Conservation (phyloP, 92 coral and sea anemone genomes). For the Paragorgia papillata region DNA sequence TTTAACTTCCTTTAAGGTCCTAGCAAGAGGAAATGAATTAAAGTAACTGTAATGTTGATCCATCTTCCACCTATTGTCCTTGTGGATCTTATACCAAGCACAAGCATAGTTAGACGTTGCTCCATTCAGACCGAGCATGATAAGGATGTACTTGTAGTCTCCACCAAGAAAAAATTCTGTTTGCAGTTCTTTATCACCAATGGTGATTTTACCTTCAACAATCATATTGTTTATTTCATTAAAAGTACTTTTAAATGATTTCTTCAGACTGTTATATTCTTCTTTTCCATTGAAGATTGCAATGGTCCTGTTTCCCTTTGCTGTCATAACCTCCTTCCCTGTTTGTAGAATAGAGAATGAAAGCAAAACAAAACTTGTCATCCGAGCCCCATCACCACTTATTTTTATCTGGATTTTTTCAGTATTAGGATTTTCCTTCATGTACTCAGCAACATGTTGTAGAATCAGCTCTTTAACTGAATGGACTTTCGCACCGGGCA, state of each 20-base stretch:
- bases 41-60: conserved; percentile 20
- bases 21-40: conserved; percentile 38
- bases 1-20: conserved; percentile 49
- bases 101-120: conserved; percentile 39
- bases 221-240: conserved; percentile 46
- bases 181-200: conserved; percentile 14
- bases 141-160: conserved; percentile 35
- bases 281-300: conserved; percentile 54
- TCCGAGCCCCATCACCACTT: conserved; percentile 54
- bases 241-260: conserved; percentile 47
- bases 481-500: conserved; percentile 47
- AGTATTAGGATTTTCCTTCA: conserved; percentile 22
- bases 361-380: conserved; percentile 45
- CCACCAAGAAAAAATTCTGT: conserved; percentile 47
- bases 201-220: conserved; percentile 20
- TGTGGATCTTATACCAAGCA: conserved; percentile 23
- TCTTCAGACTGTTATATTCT: conserved; percentile 41
- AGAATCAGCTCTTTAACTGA: conserved; percentile 49
- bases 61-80: conserved; percentile 29
- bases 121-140: conserved; percentile 36
- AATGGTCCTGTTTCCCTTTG: conserved; percentile 50
- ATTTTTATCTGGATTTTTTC: conserved; percentile 44
- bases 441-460: not conserved
- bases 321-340: conserved; percentile 26
- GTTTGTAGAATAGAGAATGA: conserved; percentile 55